Evolutionary conservation across 2,113 vertebrate species (phyloP), one percentile per base, ranked within the genome.

Genomic region (Myotis lucifugus): DNA sequence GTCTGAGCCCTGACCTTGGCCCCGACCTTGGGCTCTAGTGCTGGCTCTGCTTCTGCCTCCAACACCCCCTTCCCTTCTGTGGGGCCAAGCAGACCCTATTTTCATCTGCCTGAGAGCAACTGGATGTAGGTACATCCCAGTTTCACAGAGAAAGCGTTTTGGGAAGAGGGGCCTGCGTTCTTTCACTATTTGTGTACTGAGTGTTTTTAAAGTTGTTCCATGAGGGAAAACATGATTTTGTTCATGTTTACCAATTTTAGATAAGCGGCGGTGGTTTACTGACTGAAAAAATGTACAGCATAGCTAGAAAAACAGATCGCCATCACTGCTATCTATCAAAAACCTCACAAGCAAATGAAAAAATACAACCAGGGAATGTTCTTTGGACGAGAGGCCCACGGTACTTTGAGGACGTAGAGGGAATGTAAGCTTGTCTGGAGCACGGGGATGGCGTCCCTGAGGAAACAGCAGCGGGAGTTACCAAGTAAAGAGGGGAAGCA

Each of bases 171-270:
- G 25, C 56, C 74, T 54, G 34, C 34, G 46, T 19, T 2, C 18
- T 42, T 76, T 37, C 40, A 32, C 59, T 23, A 11, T n/a, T 8
- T 84, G 21, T 40, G n/a, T 25, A 56, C n/a, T 73, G 70, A 78
- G 11, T 52, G 61, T 85, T 79, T 93, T 95, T 59, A 86, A 77
- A 85, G 89, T 93, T 18, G 21, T 77, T 90, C 70, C 72, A 17
- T 15, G 27, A 90, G 50, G 66, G 90, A 54, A 89, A 96, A 66
- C 48, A n/a, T 67, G 52, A 34, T 84, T 92, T 95, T 78, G 32
- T 73, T 95, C 73, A 56, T 5, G 21, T 9, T 70, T 42, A 69
- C 83, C 48, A 74, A 67, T 77, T 96, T 59, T 54, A 81, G 37
- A 72, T 72, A 69, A 93, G 40, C 11, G 21, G 12, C 17, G 42